phyloP scores from a whole-genome alignment of 35 echinoderm and acorn worm species.

The Apostichopus californicus region DNA sequence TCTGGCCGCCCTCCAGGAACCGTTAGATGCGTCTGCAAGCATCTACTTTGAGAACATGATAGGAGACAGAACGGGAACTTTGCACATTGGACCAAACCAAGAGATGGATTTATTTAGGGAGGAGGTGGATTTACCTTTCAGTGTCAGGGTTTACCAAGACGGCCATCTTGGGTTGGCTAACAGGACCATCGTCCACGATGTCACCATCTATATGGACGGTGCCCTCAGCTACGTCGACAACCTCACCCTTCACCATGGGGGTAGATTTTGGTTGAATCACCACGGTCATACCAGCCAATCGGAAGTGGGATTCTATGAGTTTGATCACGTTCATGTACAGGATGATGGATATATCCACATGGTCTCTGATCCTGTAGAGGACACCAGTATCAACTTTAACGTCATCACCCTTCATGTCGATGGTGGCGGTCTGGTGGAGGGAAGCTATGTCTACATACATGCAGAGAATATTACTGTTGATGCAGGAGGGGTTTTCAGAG shows the following conservation, averaged over 20 bases:
- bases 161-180: slow-evolving; percentile 79
- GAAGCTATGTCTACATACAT: slow-evolving; percentile 78
- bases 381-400: slow-evolving; percentile 71
- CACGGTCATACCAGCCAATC: slow-evolving; percentile 62
- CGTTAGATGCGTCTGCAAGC: slow-evolving; percentile 53
- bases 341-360: slow-evolving; percentile 88
- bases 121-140: slow-evolving; percentile 80
- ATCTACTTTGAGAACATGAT: slow-evolving; percentile 95
- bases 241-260: slow-evolving; percentile 81
- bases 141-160: slow-evolving; percentile 72
- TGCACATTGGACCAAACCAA: slow-evolving; percentile 79
- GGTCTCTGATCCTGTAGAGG: slow-evolving; percentile 79
- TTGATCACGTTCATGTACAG: slow-evolving; percentile 80
- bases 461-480: slow-evolving; percentile 91
- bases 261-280: slow-evolving; percentile 76
- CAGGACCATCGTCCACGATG: slow-evolving; percentile 80
- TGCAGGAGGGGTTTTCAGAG: slow-evolving; percentile 71
- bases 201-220: slow-evolving; percentile 78
- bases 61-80: slow-evolving; percentile 85
- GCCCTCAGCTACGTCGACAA: slow-evolving; percentile 64
- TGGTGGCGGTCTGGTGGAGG: slow-evolving; percentile 85
- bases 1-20: slow-evolving; percentile 70
- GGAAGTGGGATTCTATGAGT: slow-evolving; percentile 65
- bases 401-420: slow-evolving; percentile 71
- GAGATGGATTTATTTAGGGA: slow-evolving; percentile 75